These are phyloP conservation scores for Drosophila kanekoi DNA, from an alignment of 2,888 invertebrate species.

Conservation along the genomic window DNA sequence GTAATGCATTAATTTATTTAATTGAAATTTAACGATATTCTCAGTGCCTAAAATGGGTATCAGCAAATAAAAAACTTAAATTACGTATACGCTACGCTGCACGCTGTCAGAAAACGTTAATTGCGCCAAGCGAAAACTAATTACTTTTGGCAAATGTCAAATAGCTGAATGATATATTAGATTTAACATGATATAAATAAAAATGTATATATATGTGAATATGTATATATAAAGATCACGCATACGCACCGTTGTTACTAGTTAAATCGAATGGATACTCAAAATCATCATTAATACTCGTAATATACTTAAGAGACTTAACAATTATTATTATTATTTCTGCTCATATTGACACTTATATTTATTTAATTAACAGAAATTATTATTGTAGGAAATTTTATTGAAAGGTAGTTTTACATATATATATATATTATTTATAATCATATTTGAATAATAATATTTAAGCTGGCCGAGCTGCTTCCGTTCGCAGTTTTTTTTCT, in stretches of 20 bases:
- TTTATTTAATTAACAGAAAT: background rate
- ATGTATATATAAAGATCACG: background rate
- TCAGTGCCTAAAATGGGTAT: conserved; percentile 10
- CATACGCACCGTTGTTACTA: conserved; percentile 3
- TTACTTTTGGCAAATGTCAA: background rate
- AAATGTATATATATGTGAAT: background rate
- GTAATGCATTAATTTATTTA: conserved; percentile 39
- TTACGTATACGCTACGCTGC: conserved; percentile 14
- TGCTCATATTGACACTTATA: background rate
- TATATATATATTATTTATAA: background rate
- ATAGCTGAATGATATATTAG: too few species aligned
- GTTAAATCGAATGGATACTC: too few species aligned
- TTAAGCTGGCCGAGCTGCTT: background rate
- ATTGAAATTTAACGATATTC: conserved; percentile 45
- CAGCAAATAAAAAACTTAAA: background rate
- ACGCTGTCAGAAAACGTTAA: background rate
- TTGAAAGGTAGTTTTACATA: background rate
- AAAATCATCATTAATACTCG: too few species aligned
- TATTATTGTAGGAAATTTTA: background rate
- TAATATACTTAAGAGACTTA: too few species aligned
- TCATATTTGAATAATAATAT: conserved; percentile 1
- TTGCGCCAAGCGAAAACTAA: background rate
- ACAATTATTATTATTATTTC: too few species aligned
- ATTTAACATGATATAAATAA: background rate
- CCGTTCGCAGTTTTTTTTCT: background rate